Evolutionary conservation across 2,888 invertebrate species (phyloP).

Genomic region (Drosophila aldrichi): DNA sequence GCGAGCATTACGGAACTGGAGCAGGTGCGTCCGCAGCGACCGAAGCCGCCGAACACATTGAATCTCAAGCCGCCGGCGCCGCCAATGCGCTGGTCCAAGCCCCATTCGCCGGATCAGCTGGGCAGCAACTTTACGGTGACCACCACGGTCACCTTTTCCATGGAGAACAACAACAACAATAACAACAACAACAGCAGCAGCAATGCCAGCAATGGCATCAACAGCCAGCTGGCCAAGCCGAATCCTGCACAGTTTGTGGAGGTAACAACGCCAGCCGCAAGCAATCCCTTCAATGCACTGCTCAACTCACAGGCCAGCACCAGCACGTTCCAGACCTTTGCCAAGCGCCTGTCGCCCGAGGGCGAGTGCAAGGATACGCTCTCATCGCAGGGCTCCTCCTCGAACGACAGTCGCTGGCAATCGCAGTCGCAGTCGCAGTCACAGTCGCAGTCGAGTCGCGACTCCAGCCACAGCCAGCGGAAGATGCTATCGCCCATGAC

Average conservation of each 20-base stretch:
- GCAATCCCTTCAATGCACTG: conserved; percentile 75
- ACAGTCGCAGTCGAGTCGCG: conserved; percentile 86
- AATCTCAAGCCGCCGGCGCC: conserved; percentile 94
- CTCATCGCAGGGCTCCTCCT: conserved; percentile 88
- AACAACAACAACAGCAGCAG: conserved; percentile 47
- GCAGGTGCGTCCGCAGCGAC: conserved; percentile 88
- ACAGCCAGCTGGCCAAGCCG: conserved; percentile 6
- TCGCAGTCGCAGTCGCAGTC: conserved; percentile 85
- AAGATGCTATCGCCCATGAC: conserved; percentile 85
- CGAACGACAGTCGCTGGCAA: conserved; percentile 83
- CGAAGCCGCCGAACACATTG: conserved; percentile 93
- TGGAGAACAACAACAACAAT: conserved; percentile 82
- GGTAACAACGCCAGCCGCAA: conserved; percentile 83
- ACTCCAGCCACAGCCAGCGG: conserved; percentile 86
- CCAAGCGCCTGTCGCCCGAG: conserved; percentile 90
- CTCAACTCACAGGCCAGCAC: conserved; percentile 78
- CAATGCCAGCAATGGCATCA: conserved; percentile 10
- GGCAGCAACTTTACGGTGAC: conserved; percentile 92
- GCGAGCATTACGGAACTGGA: conserved; percentile 44
- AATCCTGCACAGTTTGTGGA: conserved; percentile 81
- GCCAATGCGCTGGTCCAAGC: conserved; percentile 94
- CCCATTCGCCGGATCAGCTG: conserved; percentile 86
- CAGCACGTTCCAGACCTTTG: conserved; percentile 87
- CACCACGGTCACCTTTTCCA: conserved; percentile 94
- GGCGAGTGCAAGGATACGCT: conserved; percentile 87